Conservation (phyloP, 2,113 vertebrate genomes). For the Antennarius striatus region DNA sequence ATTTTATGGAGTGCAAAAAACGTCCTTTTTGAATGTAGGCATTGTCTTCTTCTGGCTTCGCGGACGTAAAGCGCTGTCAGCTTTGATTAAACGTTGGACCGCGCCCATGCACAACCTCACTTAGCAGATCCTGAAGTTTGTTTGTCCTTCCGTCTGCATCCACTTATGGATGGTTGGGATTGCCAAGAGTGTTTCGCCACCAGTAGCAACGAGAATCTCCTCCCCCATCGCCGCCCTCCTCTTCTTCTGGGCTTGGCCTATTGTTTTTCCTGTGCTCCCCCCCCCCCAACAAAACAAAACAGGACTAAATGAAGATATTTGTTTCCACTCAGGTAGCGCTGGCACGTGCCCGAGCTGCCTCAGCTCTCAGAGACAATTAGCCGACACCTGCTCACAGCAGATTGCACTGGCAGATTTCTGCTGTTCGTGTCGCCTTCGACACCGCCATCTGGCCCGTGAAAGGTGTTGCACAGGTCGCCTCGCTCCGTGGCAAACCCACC, state of each 20-base stretch:
- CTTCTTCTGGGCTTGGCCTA: constrained; percentile 40
- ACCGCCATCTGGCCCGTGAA: constrained; percentile 89
- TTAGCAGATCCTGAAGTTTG: constrained; percentile 4
- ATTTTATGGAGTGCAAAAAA: background rate
- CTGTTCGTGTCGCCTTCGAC: constrained; percentile 83
- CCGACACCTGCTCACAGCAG: constrained; percentile 91
- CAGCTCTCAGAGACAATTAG: constrained; percentile 90
- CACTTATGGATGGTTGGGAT: constrained; percentile 26
- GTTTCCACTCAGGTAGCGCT: constrained; percentile 82
- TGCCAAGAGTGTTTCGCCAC: constrained; percentile 32
- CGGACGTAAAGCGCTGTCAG: background rate
- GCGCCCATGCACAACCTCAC: background rate
- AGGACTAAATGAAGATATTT: constrained; percentile 82
- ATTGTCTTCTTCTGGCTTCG: background rate
- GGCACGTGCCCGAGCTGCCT: constrained; percentile 69
- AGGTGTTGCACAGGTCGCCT: constrained; percentile 89
- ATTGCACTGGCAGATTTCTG: constrained; percentile 92
- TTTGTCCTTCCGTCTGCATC: constrained; percentile 12
- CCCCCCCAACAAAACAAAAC: constrained; percentile 58
- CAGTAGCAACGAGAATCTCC: constrained; percentile 42
- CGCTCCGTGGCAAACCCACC: constrained; percentile 35
- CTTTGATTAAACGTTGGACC: too few species aligned
- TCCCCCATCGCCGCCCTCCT: constrained; percentile 33
- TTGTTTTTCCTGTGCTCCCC: constrained; percentile 53
- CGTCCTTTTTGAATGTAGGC: background rate